Evolutionary conservation across 1,140 invertebrate genomes (phyloP), one percentile per base, ranked within the genome.

Genomic region (Diprion similis): DNA sequence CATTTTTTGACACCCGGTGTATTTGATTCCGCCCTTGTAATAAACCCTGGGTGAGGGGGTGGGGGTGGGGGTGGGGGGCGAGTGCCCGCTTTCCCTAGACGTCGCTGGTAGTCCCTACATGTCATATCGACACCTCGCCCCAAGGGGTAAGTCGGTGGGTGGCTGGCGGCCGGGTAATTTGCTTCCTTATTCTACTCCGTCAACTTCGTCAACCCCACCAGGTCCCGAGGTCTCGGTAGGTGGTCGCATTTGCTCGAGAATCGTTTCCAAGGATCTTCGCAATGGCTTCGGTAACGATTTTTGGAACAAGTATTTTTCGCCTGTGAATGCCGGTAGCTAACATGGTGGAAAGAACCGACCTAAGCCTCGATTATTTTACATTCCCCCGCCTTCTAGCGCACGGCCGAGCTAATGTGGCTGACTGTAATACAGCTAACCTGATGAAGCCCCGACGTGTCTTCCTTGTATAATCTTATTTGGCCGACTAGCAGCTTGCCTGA

Each of bases 1-100:
- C 85, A 88, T 88, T 88, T 88, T 88, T 88, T 87, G 87, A 87
- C 87, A 87, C 87, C 87, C 87, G 86, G 86, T 88, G 86, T 88
- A 88, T 87, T 88, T 88, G 87, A 88, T 88, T 88, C 85, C 83
- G 85, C 86, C 86, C 86, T 85, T 87, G 87, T 88, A 87, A 87
- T 88, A 88, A 88, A 88, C 85, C 85, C 86, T 83, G 82, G 82
- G 83, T 83, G 84, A 83, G n/a, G n/a, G n/a, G n/a, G n/a, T n/a
- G n/a, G n/a, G n/a, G n/a, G n/a, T n/a, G n/a, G n/a, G n/a, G n/a
- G n/a, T n/a, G n/a, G 24, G 24, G 24, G 24, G 24, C 24, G 24
- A 37, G 11, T 17, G n/a, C 51, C 51, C 51, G 51, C n/a, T 59
- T 59, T 59, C 9, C 51, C 51, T 59, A 59, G 51, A 59, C 51